Conservation (phyloP, 2,113 vertebrate genomes). For the Brachirus orientalis region DNA sequence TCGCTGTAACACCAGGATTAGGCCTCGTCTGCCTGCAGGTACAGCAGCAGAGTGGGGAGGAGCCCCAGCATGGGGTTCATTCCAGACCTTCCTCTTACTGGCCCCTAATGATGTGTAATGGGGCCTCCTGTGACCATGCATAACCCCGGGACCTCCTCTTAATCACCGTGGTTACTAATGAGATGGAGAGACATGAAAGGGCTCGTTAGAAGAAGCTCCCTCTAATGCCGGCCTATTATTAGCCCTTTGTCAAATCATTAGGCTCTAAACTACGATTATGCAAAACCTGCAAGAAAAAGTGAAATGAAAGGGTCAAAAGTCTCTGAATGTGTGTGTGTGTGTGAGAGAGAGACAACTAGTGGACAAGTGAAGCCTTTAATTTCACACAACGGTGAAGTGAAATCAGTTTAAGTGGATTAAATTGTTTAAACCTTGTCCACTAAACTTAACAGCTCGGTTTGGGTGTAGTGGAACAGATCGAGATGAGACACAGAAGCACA, state of each 20-base stretch:
- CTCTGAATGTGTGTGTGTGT: no score
- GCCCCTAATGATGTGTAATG: constrained; percentile 75
- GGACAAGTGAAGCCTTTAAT: neutral
- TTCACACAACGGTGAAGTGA: neutral
- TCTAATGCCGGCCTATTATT: constrained; percentile 65
- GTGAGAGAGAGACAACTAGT: neutral
- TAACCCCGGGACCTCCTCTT: constrained; percentile 70
- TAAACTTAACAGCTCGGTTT: no score
- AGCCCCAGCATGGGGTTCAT: constrained; percentile 50
- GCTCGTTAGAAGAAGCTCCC: constrained; percentile 61
- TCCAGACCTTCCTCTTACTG: constrained; percentile 43
- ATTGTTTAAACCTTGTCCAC: neutral
- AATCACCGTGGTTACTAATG: constrained; percentile 75
- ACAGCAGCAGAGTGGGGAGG: constrained; percentile 9
- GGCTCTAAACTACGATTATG: constrained; percentile 67
- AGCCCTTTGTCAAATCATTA: constrained; percentile 69
- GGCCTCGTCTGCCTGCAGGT: constrained; percentile 46
- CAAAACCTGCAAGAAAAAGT: constrained; percentile 25
- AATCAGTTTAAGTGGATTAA: neutral
- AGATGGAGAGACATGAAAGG: constrained; percentile 73
- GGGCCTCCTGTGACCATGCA: constrained; percentile 57
- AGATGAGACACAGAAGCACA: no score
- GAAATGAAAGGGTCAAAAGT: constrained; percentile 18
- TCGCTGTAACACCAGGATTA: constrained; percentile 27
- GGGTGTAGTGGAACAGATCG: neutral